Evolutionary conservation across 2,113 vertebrate genomes (phyloP).

Genomic region (Xenotilapia longispinis): DNA sequence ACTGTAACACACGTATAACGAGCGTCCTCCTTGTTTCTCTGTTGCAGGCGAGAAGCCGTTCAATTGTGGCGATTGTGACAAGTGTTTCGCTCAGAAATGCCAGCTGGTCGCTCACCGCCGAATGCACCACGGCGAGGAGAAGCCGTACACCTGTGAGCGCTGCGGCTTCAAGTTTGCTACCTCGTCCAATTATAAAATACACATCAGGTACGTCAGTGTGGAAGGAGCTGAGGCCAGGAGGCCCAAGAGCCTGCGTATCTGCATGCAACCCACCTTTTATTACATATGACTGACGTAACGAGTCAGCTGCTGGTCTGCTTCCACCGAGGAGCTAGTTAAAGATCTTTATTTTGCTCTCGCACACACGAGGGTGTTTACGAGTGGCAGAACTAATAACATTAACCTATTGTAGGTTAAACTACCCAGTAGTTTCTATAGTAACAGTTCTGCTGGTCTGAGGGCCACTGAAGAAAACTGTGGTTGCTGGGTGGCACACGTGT

Average conservation of each 20-base stretch:
- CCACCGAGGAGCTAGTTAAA: background rate
- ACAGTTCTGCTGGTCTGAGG: background rate
- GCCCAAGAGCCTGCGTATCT: background rate
- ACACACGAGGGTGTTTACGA: rapidly evolving
- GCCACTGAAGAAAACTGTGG: background rate
- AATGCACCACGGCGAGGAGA: slow-evolving; percentile 65
- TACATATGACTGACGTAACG: rapidly evolving
- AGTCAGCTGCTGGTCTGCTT: background rate
- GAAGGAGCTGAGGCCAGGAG: background rate
- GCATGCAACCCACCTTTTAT: background rate
- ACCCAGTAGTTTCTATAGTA: background rate
- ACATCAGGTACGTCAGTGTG: slow-evolving; percentile 47
- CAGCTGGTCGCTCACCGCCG: slow-evolving; percentile 65
- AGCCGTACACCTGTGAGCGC: slow-evolving; percentile 60
- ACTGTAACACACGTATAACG: background rate
- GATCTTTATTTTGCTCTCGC: background rate
- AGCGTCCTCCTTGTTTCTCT: background rate
- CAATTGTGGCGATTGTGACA: slow-evolving; percentile 48
- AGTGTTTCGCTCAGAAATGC: slow-evolving; percentile 67
- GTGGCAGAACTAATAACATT: background rate
- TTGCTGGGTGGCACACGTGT: rapidly evolving
- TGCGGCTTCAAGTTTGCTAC: slow-evolving; percentile 68
- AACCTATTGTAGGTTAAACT: background rate
- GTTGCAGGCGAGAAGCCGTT: slow-evolving; percentile 63
- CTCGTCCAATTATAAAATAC: slow-evolving; percentile 68